A percentile compares a stretch with the other conserved stretches of the same genome.
These are phyloP conservation scores for Sarcophaga caerulescens DNA, from an alignment of 2,888 invertebrate genomes.

Conservation along the genomic window DNA sequence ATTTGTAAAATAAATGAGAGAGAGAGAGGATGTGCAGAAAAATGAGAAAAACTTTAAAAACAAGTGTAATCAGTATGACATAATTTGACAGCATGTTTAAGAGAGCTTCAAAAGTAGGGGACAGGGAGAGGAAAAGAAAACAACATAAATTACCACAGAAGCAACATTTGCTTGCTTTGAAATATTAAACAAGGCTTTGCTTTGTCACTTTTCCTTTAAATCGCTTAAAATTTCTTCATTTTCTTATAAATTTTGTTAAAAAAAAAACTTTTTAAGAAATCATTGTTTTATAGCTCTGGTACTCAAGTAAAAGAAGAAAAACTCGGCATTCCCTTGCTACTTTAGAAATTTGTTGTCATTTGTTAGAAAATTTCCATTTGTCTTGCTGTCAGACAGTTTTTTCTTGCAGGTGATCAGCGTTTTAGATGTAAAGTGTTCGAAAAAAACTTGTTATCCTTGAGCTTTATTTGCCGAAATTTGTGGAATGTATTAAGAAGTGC, in stretches of 20 bases:
- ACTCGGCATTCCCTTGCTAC: neutral
- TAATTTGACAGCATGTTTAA: conserved; percentile 56
- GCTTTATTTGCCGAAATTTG: conserved; percentile 16
- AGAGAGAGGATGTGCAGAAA: neutral
- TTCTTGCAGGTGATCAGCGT: neutral
- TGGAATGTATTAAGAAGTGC: neutral
- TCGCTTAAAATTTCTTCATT: too few relatives aligned
- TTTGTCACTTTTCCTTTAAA: too few relatives aligned
- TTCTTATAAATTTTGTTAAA: too few relatives aligned
- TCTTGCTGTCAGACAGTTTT: neutral
- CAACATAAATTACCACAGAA: too few relatives aligned
- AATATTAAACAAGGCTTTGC: too few relatives aligned
- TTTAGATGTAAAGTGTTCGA: conserved; percentile 6
- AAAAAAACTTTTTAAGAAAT: neutral
- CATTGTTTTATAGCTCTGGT: conserved; percentile 2
- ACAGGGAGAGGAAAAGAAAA: neutral
- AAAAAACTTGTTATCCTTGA: conserved; percentile 12
- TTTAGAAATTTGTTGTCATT: conserved; percentile 10
- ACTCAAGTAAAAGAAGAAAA: neutral
- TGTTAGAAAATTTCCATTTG: conserved; percentile 3
- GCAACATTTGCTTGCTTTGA: too few relatives aligned
- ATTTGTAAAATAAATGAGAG: neutral
- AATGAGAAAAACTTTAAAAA: conserved; percentile 11
- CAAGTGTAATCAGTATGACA: conserved; percentile 50
- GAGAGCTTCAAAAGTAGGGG: neutral